Base-by-base conservation (phyloP, 2,888 invertebrate genomes). In the Thyatira batis region DNA sequence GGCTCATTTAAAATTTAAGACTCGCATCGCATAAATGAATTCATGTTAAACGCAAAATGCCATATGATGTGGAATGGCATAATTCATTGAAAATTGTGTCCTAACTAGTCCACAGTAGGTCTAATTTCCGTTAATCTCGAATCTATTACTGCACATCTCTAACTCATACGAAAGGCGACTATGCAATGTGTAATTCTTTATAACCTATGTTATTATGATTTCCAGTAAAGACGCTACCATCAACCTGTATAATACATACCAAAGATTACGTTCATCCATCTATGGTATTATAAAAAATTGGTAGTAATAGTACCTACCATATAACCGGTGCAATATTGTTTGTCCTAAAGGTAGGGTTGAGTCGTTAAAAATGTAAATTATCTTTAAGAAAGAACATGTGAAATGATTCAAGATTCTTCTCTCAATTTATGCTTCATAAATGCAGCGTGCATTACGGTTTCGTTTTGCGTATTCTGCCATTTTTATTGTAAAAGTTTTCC, bases 391-490 rank as follows among this genome's bases (percentile, higher is more conserved):
- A 17, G 8, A 46, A 27, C 17, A 27, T 48, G 48, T 48, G 17
- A 48, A 28, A 10, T 17, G 0, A 27, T 27, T 3, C 21, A 39
- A 3, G 6, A 3, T 23, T 13, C 1, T 3, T 25, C 13, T 48
- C 9, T 20, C 48, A 27, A 48, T 48, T 48, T 48, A 48, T 48
- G 20, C 48, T 48, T 48, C 48, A 48, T 48, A 28, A 39, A 48
- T 48, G 6, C 13, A 33, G 13, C 21, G 27, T 48, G 23, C 2
- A 13, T 17, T 27, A 20, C 17, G 11, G 5, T n/a, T 13, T 45
- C 23, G n/a, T 20, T 1, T n/a, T 5, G 23, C 45, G 21, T 11
- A 5, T 10, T 21, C 20, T 17, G 20, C 17, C 17, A 6, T 44
- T 20, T 17, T 20, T 10, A 23, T 23, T 23, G 23, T 23, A n/a